These are phyloP conservation scores for Dinocampus coccinellae DNA, from an alignment of 2,888 invertebrate species.

Conservation along the genomic window DNA sequence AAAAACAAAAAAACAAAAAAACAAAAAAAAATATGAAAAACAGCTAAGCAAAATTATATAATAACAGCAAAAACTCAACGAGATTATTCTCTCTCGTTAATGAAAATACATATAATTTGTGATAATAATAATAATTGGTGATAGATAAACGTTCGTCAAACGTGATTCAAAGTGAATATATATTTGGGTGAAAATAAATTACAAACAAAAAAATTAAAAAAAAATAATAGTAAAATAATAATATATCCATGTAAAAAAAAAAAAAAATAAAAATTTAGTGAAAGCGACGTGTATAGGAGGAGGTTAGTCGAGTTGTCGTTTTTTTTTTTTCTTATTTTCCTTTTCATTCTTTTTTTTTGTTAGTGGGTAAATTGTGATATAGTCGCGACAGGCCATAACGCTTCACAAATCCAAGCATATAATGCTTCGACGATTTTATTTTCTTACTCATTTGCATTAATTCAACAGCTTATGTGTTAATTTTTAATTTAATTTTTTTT, in stretches of 20 bases:
- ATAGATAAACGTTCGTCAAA: background rate
- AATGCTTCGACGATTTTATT: constrained; percentile 14
- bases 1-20: too few species aligned
- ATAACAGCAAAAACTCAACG: background rate
- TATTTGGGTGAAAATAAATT: background rate
- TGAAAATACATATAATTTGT: constrained; percentile 2
- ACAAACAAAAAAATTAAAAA: background rate
- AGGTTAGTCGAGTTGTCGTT: constrained; percentile 10
- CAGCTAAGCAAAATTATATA: background rate
- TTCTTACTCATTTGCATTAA: constrained; percentile 25
- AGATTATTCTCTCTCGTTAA: background rate
- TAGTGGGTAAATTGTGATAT: constrained; percentile 26
- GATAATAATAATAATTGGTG: constrained; percentile 18
- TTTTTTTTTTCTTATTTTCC: background rate
- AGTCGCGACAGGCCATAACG: constrained; percentile 25
- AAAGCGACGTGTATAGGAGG: background rate
- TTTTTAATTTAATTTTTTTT: constrained; percentile 11
- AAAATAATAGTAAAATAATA: background rate
- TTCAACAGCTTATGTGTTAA: constrained; percentile 29
- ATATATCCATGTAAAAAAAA: background rate
- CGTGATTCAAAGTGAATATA: background rate
- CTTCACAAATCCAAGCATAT: constrained; percentile 11
- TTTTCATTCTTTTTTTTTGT: background rate
- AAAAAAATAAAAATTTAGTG: background rate
- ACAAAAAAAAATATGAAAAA: background rate